phyloP scores from a whole-genome alignment of 2,113 vertebrate genomes.

The Steatornis caripensis region DNA sequence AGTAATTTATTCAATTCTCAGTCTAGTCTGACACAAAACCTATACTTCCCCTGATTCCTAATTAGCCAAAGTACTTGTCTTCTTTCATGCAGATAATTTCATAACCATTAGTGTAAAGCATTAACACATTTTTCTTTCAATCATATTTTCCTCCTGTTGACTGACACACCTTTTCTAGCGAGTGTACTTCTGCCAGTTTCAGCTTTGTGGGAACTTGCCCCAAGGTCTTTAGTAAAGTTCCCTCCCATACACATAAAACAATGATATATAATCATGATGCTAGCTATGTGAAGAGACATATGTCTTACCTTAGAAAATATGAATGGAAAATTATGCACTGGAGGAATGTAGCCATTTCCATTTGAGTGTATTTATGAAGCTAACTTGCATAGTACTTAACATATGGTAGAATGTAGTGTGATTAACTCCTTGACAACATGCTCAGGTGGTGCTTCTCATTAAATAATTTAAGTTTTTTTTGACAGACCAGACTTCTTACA shows the following conservation, averaged over 20 bases:
- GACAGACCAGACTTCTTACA: neutral
- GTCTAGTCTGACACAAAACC: constrained; percentile 23
- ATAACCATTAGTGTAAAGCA: constrained; percentile 37
- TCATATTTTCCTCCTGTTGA: constrained; percentile 43
- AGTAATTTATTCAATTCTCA: constrained; percentile 41
- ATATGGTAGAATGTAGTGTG: neutral
- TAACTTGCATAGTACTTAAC: neutral
- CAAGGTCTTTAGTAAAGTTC: constrained; percentile 30
- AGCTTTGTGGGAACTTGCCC: constrained; percentile 60
- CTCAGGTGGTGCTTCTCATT: neutral
- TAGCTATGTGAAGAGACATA: constrained; percentile 1
- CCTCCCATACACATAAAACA: constrained; percentile 10
- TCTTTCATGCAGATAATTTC: constrained; percentile 56
- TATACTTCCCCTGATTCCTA: constrained; percentile 34
- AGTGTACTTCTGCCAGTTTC: constrained; percentile 46
- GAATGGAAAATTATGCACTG: constrained; percentile 9
- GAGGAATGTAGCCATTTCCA: neutral
- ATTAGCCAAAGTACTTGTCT: constrained; percentile 48
- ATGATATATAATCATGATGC: neutral
- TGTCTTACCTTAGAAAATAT: constrained; percentile 29
- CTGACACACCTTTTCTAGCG: constrained; percentile 36
- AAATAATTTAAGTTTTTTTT: neutral
- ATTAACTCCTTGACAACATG: neutral
- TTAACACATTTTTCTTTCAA: constrained; percentile 56
- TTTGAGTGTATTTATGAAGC: neutral